Conservation (phyloP, 2,888 invertebrate species). For the Tupiocoris notatus region DNA sequence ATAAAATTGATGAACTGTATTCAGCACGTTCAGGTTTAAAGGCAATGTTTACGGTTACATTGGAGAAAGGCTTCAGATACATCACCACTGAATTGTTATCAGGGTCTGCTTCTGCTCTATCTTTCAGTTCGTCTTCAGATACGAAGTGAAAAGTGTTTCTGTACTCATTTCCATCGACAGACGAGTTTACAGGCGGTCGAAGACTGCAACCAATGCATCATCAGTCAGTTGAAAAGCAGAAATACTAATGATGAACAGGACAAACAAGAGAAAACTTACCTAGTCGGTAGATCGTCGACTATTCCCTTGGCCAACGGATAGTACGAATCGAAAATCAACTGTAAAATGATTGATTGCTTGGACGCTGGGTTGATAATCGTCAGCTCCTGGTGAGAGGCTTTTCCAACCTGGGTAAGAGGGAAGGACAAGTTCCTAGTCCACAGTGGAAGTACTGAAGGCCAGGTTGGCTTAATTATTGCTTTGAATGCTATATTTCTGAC, state of each 20-base stretch:
- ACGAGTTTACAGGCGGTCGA: constrained; percentile 50
- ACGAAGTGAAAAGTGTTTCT: constrained; percentile 38
- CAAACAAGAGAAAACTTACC: constrained; percentile 51
- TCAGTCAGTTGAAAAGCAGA: too few relatives aligned
- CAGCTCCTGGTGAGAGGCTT: constrained; percentile 64
- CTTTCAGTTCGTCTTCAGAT: constrained; percentile 31
- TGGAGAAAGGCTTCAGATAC: constrained; percentile 36
- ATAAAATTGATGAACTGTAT: constrained; percentile 58
- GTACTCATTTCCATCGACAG: constrained; percentile 47
- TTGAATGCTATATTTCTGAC: constrained; percentile 54
- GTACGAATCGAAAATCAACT: constrained; percentile 67
- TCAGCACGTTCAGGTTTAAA: constrained; percentile 57
- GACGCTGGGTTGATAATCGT: constrained; percentile 72
- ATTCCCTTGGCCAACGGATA: constrained; percentile 66
- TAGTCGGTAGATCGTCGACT: constrained; percentile 57
- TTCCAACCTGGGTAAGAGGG: constrained; percentile 73
- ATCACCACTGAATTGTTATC: constrained; percentile 43
- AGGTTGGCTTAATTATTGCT: constrained; percentile 65
- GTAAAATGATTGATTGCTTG: constrained; percentile 66
- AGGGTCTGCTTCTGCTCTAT: constrained; percentile 27
- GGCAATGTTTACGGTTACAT: constrained; percentile 54
- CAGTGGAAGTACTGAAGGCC: constrained; percentile 61
- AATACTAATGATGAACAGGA: too few relatives aligned
- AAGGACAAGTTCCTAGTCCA: constrained; percentile 61
- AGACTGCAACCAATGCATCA: constrained; percentile 51